Percentiles rank a stretch among this genome's conserved stretches.
Evolutionary conservation across 2,113 vertebrate genomes (phyloP).

Genomic region (Poecile atricapillus): DNA sequence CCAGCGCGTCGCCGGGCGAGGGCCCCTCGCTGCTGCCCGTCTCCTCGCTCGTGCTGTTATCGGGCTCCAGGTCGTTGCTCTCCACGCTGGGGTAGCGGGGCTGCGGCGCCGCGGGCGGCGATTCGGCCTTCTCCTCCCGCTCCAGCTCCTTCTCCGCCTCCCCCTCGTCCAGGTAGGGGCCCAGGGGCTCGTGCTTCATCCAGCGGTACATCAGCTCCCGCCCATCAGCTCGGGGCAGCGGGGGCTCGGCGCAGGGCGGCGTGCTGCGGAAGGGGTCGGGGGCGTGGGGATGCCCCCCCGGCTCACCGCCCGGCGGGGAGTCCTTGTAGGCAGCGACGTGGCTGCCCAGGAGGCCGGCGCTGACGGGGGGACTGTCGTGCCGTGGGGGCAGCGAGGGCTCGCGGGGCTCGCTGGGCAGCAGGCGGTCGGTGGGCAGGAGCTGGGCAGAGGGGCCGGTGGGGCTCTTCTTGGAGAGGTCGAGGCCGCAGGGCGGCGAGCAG

Average conservation of each 20-base stretch:
- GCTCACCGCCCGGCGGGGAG: slow-evolving; percentile 56
- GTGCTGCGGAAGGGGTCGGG: slow-evolving; percentile 67
- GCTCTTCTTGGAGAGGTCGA: slow-evolving; percentile 97
- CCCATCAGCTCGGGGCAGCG: slow-evolving; percentile 76
- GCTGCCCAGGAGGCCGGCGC: slow-evolving; percentile 63
- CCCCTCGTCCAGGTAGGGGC: slow-evolving; percentile 84
- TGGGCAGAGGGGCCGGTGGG: slow-evolving; percentile 79
- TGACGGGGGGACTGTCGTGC: slow-evolving; percentile 73
- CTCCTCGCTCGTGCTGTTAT: slow-evolving; percentile 95
- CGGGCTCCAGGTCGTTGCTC: slow-evolving; percentile 81
- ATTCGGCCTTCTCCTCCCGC: slow-evolving; percentile 57
- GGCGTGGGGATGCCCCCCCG: slow-evolving; percentile 68
- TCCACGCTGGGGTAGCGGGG: slow-evolving; percentile 70
- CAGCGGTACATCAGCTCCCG: slow-evolving; percentile 85
- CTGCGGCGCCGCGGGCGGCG: slow-evolving; percentile 60
- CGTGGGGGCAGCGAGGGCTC: slow-evolving; percentile 72
- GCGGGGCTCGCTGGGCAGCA: slow-evolving; percentile 68
- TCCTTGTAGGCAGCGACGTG: slow-evolving; percentile 81
- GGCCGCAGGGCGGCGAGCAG: slow-evolving; percentile 90
- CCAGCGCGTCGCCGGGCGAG: slow-evolving; percentile 83
- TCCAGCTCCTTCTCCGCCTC: slow-evolving; percentile 72
- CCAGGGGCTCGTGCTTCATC: slow-evolving; percentile 93
- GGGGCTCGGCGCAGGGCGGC: slow-evolving; percentile 76
- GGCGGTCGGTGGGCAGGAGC: slow-evolving; percentile 70
- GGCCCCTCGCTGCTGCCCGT: slow-evolving; percentile 94